These are phyloP conservation scores for Hydraecia micacea DNA, from an alignment of 2,888 invertebrate genomes.

Conservation along the genomic window DNA sequence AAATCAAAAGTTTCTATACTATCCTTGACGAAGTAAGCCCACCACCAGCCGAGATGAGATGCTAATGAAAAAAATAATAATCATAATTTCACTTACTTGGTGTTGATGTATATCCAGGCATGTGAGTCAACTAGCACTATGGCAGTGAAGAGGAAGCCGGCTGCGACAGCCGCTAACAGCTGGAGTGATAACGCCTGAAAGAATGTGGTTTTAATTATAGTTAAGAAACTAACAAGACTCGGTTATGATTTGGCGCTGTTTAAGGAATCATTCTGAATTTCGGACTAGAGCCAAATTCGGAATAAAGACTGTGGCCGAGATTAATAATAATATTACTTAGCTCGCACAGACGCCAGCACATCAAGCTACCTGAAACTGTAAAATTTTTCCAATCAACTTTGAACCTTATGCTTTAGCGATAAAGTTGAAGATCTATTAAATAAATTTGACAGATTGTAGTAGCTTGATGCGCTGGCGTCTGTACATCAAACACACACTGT, in stretches of 20 bases:
- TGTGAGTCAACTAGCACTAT: conserved; percentile 98
- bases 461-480: too few relatives aligned
- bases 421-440: too few relatives aligned
- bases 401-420: too few relatives aligned
- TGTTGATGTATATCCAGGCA: conserved; percentile 98
- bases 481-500: not conserved
- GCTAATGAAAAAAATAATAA: not conserved
- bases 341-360: too few relatives aligned
- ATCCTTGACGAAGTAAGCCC: conserved; percentile 18
- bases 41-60: conserved; percentile 42
- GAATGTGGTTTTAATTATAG: not conserved
- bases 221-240: not conserved
- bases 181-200: conserved; percentile 94
- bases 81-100: conserved; percentile 91
- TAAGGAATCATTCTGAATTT: not conserved
- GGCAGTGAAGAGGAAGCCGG: conserved; percentile 97
- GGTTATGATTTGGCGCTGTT: not conserved
- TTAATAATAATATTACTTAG: not conserved
- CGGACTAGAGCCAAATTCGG: not conserved
- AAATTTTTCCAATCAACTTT: too few relatives aligned
- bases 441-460: too few relatives aligned
- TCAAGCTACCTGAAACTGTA: too few relatives aligned
- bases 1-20: conserved; percentile 6
- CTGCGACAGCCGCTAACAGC: conserved; percentile 95
- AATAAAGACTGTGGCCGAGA: not conserved